A percentile compares a stretch with the other conserved stretches of the same genome.
These are phyloP conservation scores for Chascanopsetta lugubris DNA, from an alignment of 2,113 vertebrate species.

Conservation along the genomic window DNA sequence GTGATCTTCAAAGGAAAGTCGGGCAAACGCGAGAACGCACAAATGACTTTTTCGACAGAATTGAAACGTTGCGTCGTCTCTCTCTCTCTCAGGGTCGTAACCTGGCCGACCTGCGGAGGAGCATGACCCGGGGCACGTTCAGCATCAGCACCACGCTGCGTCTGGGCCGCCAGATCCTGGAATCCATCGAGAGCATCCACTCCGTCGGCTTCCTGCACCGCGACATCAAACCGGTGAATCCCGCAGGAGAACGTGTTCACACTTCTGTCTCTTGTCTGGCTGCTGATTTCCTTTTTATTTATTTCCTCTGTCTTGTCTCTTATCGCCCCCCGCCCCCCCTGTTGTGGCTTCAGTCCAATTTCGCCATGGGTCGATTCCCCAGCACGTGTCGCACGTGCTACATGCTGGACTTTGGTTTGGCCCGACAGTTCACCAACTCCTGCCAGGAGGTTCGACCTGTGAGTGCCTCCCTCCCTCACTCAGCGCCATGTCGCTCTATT, in stretches of 20 bases:
- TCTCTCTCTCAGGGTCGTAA: conserved; percentile 89
- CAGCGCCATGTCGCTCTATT: neutral
- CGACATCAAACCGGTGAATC: conserved; percentile 96
- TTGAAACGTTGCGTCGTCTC: too few relatives aligned
- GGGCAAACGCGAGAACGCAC: too few relatives aligned
- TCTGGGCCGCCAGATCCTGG: conserved; percentile 94
- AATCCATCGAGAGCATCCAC: conserved; percentile 98
- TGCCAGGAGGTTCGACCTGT: conserved; percentile 98
- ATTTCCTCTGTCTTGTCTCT: neutral
- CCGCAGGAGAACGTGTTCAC: neutral
- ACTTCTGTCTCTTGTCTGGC: neutral
- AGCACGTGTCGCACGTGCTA: conserved; percentile 97
- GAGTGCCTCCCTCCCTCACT: conserved; percentile 66
- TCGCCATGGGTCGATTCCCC: conserved; percentile 98
- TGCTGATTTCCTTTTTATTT: conserved; percentile 1
- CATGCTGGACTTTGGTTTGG: conserved; percentile 99
- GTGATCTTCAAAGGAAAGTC: too few relatives aligned
- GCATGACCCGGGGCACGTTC: conserved; percentile 94
- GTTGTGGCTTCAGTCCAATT: conserved; percentile 88
- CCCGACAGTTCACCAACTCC: conserved; percentile 98
- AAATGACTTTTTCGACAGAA: too few relatives aligned
- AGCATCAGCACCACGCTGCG: conserved; percentile 94
- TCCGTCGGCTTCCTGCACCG: conserved; percentile 97
- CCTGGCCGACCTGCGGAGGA: conserved; percentile 94
- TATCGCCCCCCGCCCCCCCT: neutral